These are phyloP conservation scores for Ursus arctos DNA, from an alignment of 2,113 vertebrate genomes.

Conservation along the genomic window DNA sequence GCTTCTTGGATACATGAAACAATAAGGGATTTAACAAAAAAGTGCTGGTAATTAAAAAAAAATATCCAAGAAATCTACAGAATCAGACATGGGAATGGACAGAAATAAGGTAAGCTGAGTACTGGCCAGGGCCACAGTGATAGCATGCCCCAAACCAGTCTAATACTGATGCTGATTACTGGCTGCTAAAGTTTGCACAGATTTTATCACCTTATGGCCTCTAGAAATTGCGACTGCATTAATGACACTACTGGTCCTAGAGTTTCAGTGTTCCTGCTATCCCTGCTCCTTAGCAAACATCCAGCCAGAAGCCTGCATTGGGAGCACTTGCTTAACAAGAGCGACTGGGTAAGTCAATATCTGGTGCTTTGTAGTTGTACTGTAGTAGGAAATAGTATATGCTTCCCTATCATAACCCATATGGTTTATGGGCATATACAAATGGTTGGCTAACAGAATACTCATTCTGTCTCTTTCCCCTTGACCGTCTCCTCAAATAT, in stretches of 20 bases:
- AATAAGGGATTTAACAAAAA: not conserved
- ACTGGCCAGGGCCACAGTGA: not conserved
- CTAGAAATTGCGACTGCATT: not conserved
- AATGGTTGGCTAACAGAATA: not conserved
- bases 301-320: not conserved
- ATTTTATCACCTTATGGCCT: accelerated
- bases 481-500: not conserved
- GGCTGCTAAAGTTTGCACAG: no score
- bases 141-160: not conserved
- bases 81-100: not conserved
- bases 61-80: not conserved
- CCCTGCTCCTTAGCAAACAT: not conserved
- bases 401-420: not conserved
- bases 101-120: not conserved
- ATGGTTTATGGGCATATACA: not conserved
- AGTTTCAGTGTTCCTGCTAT: not conserved
- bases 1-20: not conserved
- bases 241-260: not conserved
- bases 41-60: not conserved
- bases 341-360: not conserved
- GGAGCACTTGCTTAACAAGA: not conserved
- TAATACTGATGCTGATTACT: accelerated
- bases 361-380: not conserved
- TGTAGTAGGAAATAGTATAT: not conserved
- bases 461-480: not conserved